A percentile compares a stretch with the other conserved stretches of the same genome.
These are phyloP conservation scores for Yponomeuta sedellus DNA, from an alignment of 2,888 invertebrate genomes.

Conservation along the genomic window DNA sequence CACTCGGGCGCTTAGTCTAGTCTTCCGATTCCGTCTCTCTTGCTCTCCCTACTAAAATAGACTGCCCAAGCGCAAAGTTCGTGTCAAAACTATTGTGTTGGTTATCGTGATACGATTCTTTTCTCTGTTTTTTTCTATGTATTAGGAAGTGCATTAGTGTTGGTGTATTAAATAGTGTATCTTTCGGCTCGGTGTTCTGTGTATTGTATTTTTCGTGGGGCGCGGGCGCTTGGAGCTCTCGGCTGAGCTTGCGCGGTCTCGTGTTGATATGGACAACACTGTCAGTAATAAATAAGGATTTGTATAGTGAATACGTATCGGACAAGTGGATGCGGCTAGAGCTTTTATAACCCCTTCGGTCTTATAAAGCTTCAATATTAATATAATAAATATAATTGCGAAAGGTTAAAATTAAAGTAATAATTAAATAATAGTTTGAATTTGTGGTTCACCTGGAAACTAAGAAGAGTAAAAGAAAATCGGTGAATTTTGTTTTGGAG, in stretches of 20 bases:
- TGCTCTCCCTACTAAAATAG: slow-evolving; percentile 70
- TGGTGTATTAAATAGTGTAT: slow-evolving; percentile 41
- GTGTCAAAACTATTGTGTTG: slow-evolving; percentile 74
- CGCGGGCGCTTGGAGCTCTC: slow-evolving; percentile 58
- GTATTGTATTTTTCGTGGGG: slow-evolving; percentile 50
- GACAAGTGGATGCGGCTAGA: slow-evolving; percentile 52
- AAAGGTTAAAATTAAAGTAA: slow-evolving; percentile 32
- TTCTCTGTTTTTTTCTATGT: slow-evolving; percentile 70
- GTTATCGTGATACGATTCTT: slow-evolving; percentile 71
- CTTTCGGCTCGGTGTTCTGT: slow-evolving; percentile 47
- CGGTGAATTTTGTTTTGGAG: slow-evolving; percentile 37
- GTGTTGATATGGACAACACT: slow-evolving; percentile 61
- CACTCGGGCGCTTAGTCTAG: slow-evolving; percentile 41
- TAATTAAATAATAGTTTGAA: slow-evolving; percentile 29
- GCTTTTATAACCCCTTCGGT: slow-evolving; percentile 43
- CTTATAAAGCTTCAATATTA: slow-evolving; percentile 18
- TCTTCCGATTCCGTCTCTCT: slow-evolving; percentile 53
- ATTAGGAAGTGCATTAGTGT: slow-evolving; percentile 71
- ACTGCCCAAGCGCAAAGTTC: slow-evolving; percentile 76
- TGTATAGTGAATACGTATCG: slow-evolving; percentile 74
- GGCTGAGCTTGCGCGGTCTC: slow-evolving; percentile 24
- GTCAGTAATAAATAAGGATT: slow-evolving; percentile 77
- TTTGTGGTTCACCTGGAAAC: slow-evolving; percentile 60
- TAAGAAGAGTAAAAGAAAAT: slow-evolving; percentile 40
- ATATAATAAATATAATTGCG: neutral